Evolutionary conservation across 2,113 vertebrate genomes (phyloP).

Genomic region (human): DNA sequence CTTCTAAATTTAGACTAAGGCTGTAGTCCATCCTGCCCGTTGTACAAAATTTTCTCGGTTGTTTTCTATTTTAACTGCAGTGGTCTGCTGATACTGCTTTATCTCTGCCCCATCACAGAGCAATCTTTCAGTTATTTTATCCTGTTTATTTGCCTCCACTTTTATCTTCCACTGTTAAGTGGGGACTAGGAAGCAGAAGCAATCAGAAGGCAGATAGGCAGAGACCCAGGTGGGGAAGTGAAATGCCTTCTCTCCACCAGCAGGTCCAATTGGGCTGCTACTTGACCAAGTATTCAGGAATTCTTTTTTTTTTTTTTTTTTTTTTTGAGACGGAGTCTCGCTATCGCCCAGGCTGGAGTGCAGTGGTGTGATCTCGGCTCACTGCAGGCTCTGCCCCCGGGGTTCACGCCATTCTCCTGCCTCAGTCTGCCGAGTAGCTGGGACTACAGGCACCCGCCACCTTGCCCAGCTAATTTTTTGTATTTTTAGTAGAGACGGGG

Average conservation of each 20-base stretch:
- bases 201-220: not conserved
- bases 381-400: no score
- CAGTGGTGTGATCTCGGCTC: no score
- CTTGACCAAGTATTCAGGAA: not conserved
- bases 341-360: no score
- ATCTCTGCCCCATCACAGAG: not conserved
- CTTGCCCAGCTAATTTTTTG: no score
- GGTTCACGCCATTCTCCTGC: no score
- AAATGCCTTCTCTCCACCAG: not conserved
- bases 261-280: not conserved
- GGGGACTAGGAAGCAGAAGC: not conserved
- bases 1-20: not conserved
- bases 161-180: not conserved
- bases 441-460: no score
- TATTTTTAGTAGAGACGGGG: no score
- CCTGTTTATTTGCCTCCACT: conserved; percentile 39
- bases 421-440: no score
- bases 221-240: not conserved
- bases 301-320: not conserved
- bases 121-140: not conserved
- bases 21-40: not conserved
- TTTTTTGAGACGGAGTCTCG: no score
- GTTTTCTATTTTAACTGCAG: not conserved
- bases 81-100: not conserved
- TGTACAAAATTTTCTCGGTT: not conserved